phyloP scores from a whole-genome alignment of 2,888 invertebrate genomes.

The Eilema caniola region DNA sequence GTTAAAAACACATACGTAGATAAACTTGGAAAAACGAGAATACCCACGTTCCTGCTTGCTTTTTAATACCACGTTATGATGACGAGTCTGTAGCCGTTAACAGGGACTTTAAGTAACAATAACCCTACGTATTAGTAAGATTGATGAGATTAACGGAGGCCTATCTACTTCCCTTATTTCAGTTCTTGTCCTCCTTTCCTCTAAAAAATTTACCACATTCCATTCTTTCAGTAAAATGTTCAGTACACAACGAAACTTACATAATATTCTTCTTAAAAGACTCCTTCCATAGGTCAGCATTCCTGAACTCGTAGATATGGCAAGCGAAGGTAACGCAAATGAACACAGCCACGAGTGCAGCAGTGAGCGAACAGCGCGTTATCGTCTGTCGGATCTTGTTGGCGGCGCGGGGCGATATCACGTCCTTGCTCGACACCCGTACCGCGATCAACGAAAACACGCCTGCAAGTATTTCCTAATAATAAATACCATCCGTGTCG shows the following conservation, averaged over 20 bases:
- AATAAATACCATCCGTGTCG: too few relatives aligned
- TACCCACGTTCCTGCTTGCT: too few relatives aligned
- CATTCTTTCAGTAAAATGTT: not conserved
- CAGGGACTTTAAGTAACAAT: too few relatives aligned
- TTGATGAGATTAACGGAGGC: too few relatives aligned
- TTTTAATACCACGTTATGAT: too few relatives aligned
- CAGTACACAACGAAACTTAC: conserved; percentile 86
- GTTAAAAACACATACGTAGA: too few relatives aligned
- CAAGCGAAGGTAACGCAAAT: conserved; percentile 93
- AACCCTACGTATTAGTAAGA: too few relatives aligned
- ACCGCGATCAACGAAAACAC: conserved; percentile 93
- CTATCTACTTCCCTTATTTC: too few relatives aligned
- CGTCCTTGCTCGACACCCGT: conserved; percentile 93
- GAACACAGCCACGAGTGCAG: conserved; percentile 91
- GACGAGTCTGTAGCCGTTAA: too few relatives aligned
- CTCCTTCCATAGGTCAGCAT: conserved; percentile 91
- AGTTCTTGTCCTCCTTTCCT: not conserved
- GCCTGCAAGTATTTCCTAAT: conserved; percentile 78
- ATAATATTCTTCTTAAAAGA: conserved; percentile 93
- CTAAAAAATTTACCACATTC: not conserved
- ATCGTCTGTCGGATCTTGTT: conserved; percentile 95
- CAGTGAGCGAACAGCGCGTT: conserved; percentile 94
- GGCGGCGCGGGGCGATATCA: conserved; percentile 94
- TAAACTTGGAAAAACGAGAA: too few relatives aligned
- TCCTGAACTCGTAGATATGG: conserved; percentile 93